Evolutionary conservation across 1,140 invertebrate species (phyloP), one percentile per base, ranked within the genome.

Genomic region (Aphelenchoides besseyi): DNA sequence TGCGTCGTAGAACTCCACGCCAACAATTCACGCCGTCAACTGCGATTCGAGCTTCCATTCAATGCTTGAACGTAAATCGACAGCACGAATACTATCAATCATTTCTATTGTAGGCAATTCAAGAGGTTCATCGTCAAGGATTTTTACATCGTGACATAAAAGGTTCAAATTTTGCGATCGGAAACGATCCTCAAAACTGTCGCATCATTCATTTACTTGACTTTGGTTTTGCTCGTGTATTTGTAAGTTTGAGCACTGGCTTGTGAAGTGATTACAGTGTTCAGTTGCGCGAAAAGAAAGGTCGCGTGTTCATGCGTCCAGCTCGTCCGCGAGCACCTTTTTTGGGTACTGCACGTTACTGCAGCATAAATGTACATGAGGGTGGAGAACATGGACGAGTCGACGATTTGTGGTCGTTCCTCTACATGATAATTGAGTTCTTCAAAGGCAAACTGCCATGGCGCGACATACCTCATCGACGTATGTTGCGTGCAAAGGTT

Each of bases 361-460:
- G 79, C 67, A 71, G 67, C 1, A 18, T 71, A 63, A 80, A 79
- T 33, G 78, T 78, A 2, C 79, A 82, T 70, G 37, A 68, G 1
- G 69, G 80, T 3, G 63, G 2, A 3, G 79, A 81, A 33, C 79
- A 81, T 57, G 74, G 79, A 0, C 76, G 79, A 18, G 53, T 69
- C 9, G 79, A 81, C 59, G 79, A 81, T 53, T 52, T 82, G 1
- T 81, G 73, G 69, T 69, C 74, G 3, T 75, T 75, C 52, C 74
- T 79, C 12, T 77, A 78, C 70, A 79, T 77, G 77, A 55, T 80
- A 16, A 73, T 80, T 54, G 78, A 80, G 62, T 66, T 80, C 26
- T 61, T 71, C 55, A 48, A 68, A 12, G 76, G 74, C 0, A 69
- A 72, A 48, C 69, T 72, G 23, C 70, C 70, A n/a, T 72, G 70